A percentile compares a stretch with the other conserved stretches of the same genome.
These are phyloP conservation scores for Pristionchus fissidentatus DNA, from an alignment of 2,888 invertebrate species.

Conservation along the genomic window DNA sequence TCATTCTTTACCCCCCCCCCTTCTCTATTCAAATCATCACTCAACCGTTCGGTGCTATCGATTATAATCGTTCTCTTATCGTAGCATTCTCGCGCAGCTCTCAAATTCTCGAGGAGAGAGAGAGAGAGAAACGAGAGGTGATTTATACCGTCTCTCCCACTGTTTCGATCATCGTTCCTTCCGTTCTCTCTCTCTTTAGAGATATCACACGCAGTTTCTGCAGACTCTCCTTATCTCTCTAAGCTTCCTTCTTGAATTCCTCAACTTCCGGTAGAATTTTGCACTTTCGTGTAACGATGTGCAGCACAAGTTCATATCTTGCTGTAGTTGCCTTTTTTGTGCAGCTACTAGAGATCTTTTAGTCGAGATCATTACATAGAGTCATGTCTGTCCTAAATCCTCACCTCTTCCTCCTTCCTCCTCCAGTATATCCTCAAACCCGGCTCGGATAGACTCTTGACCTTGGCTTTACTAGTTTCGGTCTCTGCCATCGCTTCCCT, in stretches of 20 bases:
- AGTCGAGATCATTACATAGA: neutral
- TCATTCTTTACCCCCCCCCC: no score
- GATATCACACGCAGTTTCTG: slow-evolving; percentile 18
- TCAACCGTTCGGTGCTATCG: slow-evolving; percentile 18
- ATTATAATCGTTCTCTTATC: slow-evolving; percentile 26
- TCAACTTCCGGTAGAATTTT: slow-evolving; percentile 31
- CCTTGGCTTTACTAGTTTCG: slow-evolving; percentile 42
- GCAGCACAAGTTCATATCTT: neutral
- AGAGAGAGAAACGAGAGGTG: neutral
- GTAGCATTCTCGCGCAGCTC: slow-evolving; percentile 10
- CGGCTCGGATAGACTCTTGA: neutral
- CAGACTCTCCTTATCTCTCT: neutral
- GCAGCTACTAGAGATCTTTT: neutral
- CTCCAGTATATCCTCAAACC: slow-evolving; percentile 15
- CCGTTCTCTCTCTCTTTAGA: neutral
- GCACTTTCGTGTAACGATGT: neutral
- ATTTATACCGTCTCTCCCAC: slow-evolving; percentile 12
- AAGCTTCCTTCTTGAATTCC: neutral
- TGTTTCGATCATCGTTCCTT: neutral
- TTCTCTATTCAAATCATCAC: slow-evolving; percentile 15
- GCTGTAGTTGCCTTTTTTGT: neutral
- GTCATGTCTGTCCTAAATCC: neutral
- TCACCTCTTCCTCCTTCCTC: no score
- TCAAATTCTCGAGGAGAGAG: neutral
- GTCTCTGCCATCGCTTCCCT: neutral